Evolutionary conservation across 2,797 vertebrate genomes (phyloP).

Genomic region (Danio choprae): DNA sequence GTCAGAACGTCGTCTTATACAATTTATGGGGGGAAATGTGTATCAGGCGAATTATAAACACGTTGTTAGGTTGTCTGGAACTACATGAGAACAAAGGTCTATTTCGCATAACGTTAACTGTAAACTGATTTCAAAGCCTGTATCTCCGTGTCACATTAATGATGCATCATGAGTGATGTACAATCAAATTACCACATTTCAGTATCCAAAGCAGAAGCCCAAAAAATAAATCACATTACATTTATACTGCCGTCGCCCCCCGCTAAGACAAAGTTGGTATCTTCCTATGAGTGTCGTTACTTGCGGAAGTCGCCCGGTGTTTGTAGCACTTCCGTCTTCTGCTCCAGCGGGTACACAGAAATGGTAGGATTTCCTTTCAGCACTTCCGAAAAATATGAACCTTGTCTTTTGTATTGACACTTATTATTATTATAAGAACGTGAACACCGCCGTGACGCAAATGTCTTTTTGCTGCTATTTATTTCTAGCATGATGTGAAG

Average conservation of each 20-base stretch:
- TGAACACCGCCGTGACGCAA: too few species aligned
- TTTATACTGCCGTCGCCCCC: background rate
- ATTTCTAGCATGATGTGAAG: background rate
- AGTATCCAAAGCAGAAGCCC: background rate
- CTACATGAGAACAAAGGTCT: background rate
- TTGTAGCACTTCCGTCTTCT: slow-evolving; percentile 75
- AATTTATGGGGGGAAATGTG: background rate
- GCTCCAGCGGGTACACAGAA: slow-evolving; percentile 65
- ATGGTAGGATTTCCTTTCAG: slow-evolving; percentile 74
- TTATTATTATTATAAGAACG: background rate
- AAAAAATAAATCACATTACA: background rate
- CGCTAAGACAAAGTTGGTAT: slow-evolving; percentile 40
- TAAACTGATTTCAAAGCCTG: background rate
- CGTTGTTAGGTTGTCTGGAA: background rate
- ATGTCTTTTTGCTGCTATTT: background rate
- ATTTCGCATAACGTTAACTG: background rate
- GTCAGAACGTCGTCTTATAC: background rate
- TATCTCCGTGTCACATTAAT: background rate
- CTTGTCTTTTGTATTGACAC: background rate
- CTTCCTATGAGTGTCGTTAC: slow-evolving; percentile 38
- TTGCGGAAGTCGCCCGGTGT: slow-evolving; percentile 64
- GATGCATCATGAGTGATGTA: background rate
- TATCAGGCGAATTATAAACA: background rate
- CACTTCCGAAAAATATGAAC: background rate
- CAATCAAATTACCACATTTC: background rate